Base-by-base conservation (phyloP, 2,113 vertebrate genomes). In the Cyprinus carpio region DNA sequence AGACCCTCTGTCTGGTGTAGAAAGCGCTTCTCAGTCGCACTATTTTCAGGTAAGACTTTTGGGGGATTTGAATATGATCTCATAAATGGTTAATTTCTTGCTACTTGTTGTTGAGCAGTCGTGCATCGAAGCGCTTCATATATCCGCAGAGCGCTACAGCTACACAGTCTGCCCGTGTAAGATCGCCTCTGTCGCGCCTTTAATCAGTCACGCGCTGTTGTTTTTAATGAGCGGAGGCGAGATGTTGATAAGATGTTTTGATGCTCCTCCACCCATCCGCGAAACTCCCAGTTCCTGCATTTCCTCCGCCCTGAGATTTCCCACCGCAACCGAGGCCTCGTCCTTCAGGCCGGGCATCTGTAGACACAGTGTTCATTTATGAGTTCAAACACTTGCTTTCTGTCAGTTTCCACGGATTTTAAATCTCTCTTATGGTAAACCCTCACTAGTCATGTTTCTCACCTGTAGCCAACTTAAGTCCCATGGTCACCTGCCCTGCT, bases 1-100 rank as follows among this genome's bases (percentile, higher is more conserved):
- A 93, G 94, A 94, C 89, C 93, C 93, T 72, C 91, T 93, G 91
- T 92, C 94, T 90, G 93, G 92, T 78, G 93, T 91, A 87, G 93
- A 95, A 87, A 93, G 89, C 85, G 92, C 92, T 84, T 92, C 94
- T 6, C 94, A 95, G 79, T 92, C 94, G 79, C 94, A 95, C 90
- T 94, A 95, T 92, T 95, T 95, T 13, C 94, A 95, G 94, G 94
- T 95, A 94, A 92, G 93, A 67, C 40, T 72, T 9, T 75, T 25
- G 81, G 69, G 84, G 51, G 23, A 43, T 80, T 15, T 34, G 81
- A n/a, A 43, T 46, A 23, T 23, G 23, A 3, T 82, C 54, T 84
- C 25, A 43, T 46, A 76, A 83, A 87, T 54, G 56, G 81, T 88
- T 87, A 56, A 65, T 75, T 72, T 83, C 77, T 62, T 80, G 90